Evolutionary conservation across 1,140 invertebrate genomes (phyloP), one percentile per base, ranked within the genome.

Genomic region (Sinonovacula constricta): DNA sequence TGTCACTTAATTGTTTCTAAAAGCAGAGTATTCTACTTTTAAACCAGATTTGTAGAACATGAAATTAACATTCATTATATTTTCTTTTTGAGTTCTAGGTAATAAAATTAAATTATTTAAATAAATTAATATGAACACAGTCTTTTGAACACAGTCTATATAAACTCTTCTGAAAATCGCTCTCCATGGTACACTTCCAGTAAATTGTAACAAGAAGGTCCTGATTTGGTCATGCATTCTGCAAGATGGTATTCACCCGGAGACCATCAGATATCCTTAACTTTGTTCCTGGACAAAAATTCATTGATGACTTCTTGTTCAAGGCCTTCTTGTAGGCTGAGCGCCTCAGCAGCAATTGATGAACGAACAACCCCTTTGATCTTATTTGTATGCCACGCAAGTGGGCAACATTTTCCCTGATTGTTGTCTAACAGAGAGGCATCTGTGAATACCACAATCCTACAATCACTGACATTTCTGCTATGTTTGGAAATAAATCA

Each of bases 271-370:
- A 65, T 39, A 14, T 65, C 62, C 62, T 65, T 65, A 39, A 65
- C 62, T 65, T 65, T 26, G 24, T 65, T 65, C 62, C 30, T 36
- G 33, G 62, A 39, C 62, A 39, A 45, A 39, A 36, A 65, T 66
- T 79, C 54, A 66, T 36, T 63, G 3, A 81, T 79, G 18, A 62
- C 60, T 33, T 67, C 81, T 57, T 14, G 34, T 66, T 79, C 80
- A 26, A 79, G 45, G 30, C 74, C 66, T 60, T 71, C 53, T 51
- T 65, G n/a, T n/a, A n/a, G n/a, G n/a, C n/a, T n/a, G n/a, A n/a
- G n/a, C n/a, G n/a, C n/a, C n/a, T n/a, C n/a, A n/a, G n/a, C n/a
- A n/a, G n/a, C n/a, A n/a, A n/a, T n/a, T n/a, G n/a, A n/a, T n/a
- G n/a, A n/a, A n/a, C 22, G 18, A n/a, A 81, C 54, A 14, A 68